A percentile compares a stretch with the other conserved stretches of the same genome.
These are phyloP conservation scores for Python bivittatus DNA, from an alignment of 2,113 vertebrate species.

Conservation along the genomic window DNA sequence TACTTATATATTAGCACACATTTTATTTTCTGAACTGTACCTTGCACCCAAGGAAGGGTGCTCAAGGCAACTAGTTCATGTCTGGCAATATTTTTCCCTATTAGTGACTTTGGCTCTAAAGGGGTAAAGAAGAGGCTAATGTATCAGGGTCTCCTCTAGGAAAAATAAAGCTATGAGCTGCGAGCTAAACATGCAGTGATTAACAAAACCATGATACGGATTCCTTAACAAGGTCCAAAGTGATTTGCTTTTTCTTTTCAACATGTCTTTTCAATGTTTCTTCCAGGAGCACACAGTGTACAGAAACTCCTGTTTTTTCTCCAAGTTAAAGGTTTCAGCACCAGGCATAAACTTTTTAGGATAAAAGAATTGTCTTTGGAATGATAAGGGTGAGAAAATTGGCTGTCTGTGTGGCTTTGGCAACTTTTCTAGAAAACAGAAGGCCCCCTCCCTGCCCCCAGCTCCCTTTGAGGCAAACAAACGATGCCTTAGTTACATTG, in stretches of 20 bases:
- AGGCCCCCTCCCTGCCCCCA: not conserved
- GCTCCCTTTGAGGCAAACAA: not conserved
- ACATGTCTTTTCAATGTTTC: not conserved
- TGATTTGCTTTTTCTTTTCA: not conserved
- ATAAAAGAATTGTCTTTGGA: slow-evolving; percentile 6
- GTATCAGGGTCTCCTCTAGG: not conserved
- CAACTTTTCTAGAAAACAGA: slow-evolving; percentile 8
- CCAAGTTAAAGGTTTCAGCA: slow-evolving; percentile 12
- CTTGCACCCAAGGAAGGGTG: not conserved
- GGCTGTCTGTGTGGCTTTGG: slow-evolving; percentile 12
- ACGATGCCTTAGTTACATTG: slow-evolving; percentile 12
- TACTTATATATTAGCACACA: not conserved
- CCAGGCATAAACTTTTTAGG: not conserved
- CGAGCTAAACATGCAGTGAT: not conserved
- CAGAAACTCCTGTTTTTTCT: slow-evolving; percentile 3
- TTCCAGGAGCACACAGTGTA: slow-evolving; percentile 1
- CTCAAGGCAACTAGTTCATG: not conserved
- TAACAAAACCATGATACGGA: not conserved
- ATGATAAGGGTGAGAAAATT: slow-evolving; percentile 18
- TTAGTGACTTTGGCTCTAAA: not conserved
- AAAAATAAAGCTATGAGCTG: not conserved
- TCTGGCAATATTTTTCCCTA: not conserved
- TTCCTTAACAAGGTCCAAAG: not conserved
- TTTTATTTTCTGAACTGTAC: not conserved
- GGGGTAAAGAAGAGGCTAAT: not conserved